phyloP scores from a whole-genome alignment of 2,888 invertebrate species.

The Diarsia mendica region DNA sequence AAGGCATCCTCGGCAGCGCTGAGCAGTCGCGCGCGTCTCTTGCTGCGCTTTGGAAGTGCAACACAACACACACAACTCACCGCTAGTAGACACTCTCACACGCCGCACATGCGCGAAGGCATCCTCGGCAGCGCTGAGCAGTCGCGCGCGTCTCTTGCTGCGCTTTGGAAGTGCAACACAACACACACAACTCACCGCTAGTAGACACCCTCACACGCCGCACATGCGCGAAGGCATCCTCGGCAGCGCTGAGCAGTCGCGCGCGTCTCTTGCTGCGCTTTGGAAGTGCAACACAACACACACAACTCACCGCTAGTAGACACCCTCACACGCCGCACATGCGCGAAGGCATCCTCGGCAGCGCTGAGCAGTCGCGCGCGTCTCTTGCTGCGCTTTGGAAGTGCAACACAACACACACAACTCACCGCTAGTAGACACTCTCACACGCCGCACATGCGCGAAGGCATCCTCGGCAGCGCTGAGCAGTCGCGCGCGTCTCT shows the following conservation, averaged over 20 bases:
- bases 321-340: slow-evolving; percentile 95
- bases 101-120: slow-evolving; percentile 99
- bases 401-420: too few relatives aligned
- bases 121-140: slow-evolving; percentile 98
- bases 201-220: slow-evolving; percentile 92
- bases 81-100: slow-evolving; percentile 88
- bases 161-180: too few relatives aligned
- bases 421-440: slow-evolving; percentile 81
- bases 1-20: slow-evolving; percentile 99
- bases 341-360: slow-evolving; percentile 99
- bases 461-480: slow-evolving; percentile 99
- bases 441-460: slow-evolving; percentile 97
- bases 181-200: slow-evolving; percentile 78
- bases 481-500: slow-evolving; percentile 96
- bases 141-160: slow-evolving; percentile 96
- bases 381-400: too few relatives aligned
- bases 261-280: slow-evolving; percentile 97
- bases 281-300: too few relatives aligned
- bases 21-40: slow-evolving; percentile 96
- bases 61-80: too few relatives aligned
- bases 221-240: slow-evolving; percentile 99
- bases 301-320: slow-evolving; percentile 79
- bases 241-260: slow-evolving; percentile 97
- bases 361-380: slow-evolving; percentile 97
- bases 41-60: too few relatives aligned